Conservation (phyloP, 2,888 invertebrate species). For the Eupithecia vulgata region DNA sequence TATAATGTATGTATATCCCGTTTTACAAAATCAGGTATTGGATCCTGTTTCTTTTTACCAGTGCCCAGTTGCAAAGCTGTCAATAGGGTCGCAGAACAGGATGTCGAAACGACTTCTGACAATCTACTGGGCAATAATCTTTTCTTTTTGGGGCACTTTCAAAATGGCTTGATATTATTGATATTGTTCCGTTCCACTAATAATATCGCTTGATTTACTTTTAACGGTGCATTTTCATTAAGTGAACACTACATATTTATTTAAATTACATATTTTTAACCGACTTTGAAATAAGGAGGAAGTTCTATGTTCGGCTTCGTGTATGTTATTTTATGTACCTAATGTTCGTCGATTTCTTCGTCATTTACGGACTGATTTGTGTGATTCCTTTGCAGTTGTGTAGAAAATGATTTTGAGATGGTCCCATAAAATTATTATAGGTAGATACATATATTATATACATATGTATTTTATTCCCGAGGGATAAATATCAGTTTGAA, state of each 20-base stretch:
- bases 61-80: constrained; percentile 29
- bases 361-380: too few relatives aligned
- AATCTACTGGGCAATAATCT: constrained; percentile 9
- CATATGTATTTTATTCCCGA: too few relatives aligned
- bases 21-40: constrained; percentile 38
- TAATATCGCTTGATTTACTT: constrained; percentile 10
- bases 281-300: too few relatives aligned
- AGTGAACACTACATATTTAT: neutral
- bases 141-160: constrained; percentile 27
- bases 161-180: constrained; percentile 11
- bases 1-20: constrained; percentile 36
- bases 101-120: constrained; percentile 19
- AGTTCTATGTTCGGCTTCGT: too few relatives aligned
- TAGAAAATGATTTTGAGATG: too few relatives aligned
- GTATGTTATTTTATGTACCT: too few relatives aligned
- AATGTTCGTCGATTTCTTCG: too few relatives aligned
- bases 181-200: constrained; percentile 15
- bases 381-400: too few relatives aligned
- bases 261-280: neutral
- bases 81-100: constrained; percentile 26
- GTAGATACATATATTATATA: too few relatives aligned
- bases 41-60: constrained; percentile 38
- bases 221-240: neutral
- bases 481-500: too few relatives aligned
- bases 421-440: too few relatives aligned